These are phyloP conservation scores for Anolis apletophallus DNA, from an alignment of 2,797 vertebrate species.

Conservation along the genomic window DNA sequence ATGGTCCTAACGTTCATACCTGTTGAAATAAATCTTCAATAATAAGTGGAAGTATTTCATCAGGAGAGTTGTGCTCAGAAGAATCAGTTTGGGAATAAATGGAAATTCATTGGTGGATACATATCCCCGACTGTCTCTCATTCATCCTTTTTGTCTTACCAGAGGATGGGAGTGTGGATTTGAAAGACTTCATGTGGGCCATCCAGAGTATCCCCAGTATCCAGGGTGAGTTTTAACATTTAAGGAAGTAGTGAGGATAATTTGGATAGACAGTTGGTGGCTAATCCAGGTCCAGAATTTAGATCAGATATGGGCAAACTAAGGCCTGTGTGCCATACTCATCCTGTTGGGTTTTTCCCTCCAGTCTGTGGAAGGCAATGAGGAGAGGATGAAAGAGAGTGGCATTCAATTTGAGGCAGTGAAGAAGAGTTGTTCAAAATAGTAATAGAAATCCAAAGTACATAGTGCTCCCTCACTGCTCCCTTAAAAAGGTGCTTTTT, in stretches of 20 bases:
- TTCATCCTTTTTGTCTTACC: not conserved
- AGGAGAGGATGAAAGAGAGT: too few relatives aligned
- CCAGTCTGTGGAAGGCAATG: too few relatives aligned
- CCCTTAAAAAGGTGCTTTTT: too few relatives aligned
- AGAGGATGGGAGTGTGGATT: constrained; percentile 48
- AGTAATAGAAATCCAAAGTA: too few relatives aligned
- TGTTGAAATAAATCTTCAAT: not conserved
- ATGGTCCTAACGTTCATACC: not conserved
- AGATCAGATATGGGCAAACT: too few relatives aligned
- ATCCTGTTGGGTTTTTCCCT: too few relatives aligned
- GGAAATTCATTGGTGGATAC: not conserved
- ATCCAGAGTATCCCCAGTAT: not conserved
- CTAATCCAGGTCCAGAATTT: not conserved
- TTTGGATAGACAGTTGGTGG: too few relatives aligned
- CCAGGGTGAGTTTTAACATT: constrained; percentile 22
- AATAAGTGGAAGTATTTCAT: not conserved
- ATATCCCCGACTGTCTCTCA: not conserved
- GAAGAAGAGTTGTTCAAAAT: too few relatives aligned
- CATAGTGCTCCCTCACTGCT: too few relatives aligned
- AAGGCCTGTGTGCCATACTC: too few relatives aligned
- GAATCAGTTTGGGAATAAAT: not conserved
- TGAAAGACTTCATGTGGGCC: constrained; percentile 41
- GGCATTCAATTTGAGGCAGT: too few relatives aligned
- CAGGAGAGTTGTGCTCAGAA: not conserved
- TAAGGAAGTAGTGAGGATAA: not conserved